Evolutionary conservation across 2,797 vertebrate genomes (phyloP), one percentile per base, ranked within the genome.

Genomic region (Xerus rutilus): DNA sequence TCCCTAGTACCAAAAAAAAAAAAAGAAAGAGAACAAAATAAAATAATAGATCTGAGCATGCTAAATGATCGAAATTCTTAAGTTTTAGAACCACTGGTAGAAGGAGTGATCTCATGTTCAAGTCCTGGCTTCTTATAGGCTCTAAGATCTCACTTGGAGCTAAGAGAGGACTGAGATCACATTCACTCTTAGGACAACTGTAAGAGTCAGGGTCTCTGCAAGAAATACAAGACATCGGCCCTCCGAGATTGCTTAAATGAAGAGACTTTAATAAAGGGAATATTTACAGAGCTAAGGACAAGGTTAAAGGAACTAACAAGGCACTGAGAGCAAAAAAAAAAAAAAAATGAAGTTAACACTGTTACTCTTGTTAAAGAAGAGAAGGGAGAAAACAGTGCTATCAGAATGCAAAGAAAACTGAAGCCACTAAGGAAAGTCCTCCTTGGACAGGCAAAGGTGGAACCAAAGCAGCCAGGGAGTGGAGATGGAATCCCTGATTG

Each of bases 281-380:
- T 78, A 74, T 72, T 86, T 47, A 93, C 28, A 67, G 25, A 72
- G 73, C 5, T 32, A 23, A 79, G 21, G 64, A 15, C 32, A 67
- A 49, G 35, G 18, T 64, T 88, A 84, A 92, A 49, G 69, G 78
- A 92, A 77, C 1, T 3, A 70, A 45, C 5, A 43, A 17, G 5
- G 45, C 77, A 86, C 43, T 72, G 28, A 76, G 82, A 95, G 17
- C 85, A 2, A 39, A 39, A 39, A 39, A 39, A 39, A 39, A 52
- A 84, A 83, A 39, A 65, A 88, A 95, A 97, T 90, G 74, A 90
- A 89, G 39, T 52, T 54, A 86, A 57, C 43, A 18, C 12, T 91
- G 59, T 64, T 54, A 62, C 23, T 86, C 59, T 64, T 47, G 43
- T 45, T 92, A 92, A 91, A 92, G 79, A 95, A 83, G 30, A 67